These are phyloP conservation scores for Neolamprologus sp. DNA, from an alignment of 2,113 vertebrate genomes.

Conservation along the genomic window DNA sequence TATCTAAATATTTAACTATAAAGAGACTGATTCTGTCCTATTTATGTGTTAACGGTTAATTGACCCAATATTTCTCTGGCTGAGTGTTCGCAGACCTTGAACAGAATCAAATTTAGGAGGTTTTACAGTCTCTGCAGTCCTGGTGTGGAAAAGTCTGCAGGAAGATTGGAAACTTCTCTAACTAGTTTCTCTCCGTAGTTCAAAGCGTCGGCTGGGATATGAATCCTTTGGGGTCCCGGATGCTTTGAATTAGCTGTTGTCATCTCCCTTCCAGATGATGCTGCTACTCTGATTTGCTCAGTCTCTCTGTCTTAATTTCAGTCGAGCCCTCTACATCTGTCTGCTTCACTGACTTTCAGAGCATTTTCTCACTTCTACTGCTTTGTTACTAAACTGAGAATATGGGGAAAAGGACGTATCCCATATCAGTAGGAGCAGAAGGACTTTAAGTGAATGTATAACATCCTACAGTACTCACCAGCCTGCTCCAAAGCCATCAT, in stretches of 20 bases:
- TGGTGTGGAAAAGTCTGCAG: not conserved
- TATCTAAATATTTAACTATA: not conserved
- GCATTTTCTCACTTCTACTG: not conserved
- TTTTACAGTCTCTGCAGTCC: not conserved
- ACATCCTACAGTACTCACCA: conserved; percentile 69
- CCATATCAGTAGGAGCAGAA: not conserved
- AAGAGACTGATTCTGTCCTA: not conserved
- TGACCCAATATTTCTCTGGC: not conserved
- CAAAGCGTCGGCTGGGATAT: conserved; percentile 19
- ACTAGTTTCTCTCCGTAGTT: conserved; percentile 25
- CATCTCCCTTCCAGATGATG: conserved; percentile 23
- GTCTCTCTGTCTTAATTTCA: not conserved
- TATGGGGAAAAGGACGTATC: not conserved
- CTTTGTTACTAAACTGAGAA: not conserved
- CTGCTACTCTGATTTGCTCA: conserved; percentile 18
- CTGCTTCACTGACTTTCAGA: not conserved
- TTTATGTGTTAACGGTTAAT: not conserved
- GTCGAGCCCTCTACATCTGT: not conserved
- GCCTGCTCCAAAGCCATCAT: conserved; percentile 97
- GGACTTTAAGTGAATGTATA: not conserved
- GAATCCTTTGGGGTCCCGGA: conserved; percentile 20
- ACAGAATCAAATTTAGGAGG: not conserved
- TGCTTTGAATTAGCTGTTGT: conserved; percentile 43
- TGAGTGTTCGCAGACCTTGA: not conserved
- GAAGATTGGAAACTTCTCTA: conserved; percentile 21